Evolutionary conservation across 2,797 vertebrate genomes (phyloP), one percentile per base, ranked within the genome.

Genomic region (Melanitta fusca): DNA sequence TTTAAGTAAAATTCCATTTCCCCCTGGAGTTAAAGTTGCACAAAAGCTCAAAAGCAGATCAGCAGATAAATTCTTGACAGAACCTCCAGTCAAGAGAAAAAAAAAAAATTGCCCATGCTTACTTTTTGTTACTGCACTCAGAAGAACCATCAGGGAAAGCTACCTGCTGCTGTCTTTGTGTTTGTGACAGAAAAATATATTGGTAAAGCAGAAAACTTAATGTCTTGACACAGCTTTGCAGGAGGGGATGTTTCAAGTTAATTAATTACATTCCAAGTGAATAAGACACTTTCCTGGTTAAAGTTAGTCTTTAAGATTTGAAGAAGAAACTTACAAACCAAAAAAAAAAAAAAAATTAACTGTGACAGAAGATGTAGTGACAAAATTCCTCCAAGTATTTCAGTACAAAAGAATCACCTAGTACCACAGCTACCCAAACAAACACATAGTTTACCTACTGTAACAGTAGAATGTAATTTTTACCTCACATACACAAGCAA

Each of bases 231-330:
- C 34, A 88, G 28, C 19, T 27, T 25, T 56, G 25, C 75, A 89
- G 77, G 49, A 92, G 60, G 66, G 45, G 7, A 79, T 65, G 21
- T 51, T 85, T 85, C 75, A 57, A 80, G 93, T 96, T 97, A 97
- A 97, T 97, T 61, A 93, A 95, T 80, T 77, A 96, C 79, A 0
- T 11, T 69, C 8, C 21, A 89, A 95, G 77, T 95, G 79, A 96
- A 57, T 86, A 85, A 91, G 20, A 73, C n/a, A 90, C 61, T n/a
- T 56, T 41, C 19, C 28, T 51, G 58, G 88, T 94, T 94, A 80
- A 90, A 72, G 36, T 79, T 43, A 78, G 65, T n/a, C 62, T 87
- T 57, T 30, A 56, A 78, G 28, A 69, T 61, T 8, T 74, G 18
- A 83, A 61, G 79, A 72, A 82, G 8, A 80, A 86, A 47, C 4